Evolutionary conservation across 2,797 vertebrate species (phyloP).

Genomic region (Psittacula derbiana): DNA sequence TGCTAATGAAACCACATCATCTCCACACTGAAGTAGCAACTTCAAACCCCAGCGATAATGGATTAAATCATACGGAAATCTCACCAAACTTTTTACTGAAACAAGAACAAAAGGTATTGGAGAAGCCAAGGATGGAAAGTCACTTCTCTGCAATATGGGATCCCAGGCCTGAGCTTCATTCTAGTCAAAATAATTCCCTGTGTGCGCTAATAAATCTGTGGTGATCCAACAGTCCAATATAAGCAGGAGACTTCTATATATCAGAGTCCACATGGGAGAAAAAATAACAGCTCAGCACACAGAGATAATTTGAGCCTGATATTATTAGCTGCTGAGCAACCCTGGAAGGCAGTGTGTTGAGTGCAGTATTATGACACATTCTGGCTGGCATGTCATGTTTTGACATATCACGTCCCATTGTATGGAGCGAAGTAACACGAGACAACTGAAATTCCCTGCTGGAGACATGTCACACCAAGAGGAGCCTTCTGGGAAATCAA

Average conservation of each 20-base stretch:
- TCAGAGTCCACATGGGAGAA: background rate
- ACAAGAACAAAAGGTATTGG: background rate
- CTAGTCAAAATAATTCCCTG: background rate
- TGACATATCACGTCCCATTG: conserved; percentile 35
- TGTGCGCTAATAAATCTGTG: conserved; percentile 1
- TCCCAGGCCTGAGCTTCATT: background rate
- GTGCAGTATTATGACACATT: conserved; percentile 26
- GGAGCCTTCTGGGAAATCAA: conserved; percentile 60
- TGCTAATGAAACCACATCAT: background rate
- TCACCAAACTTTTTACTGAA: background rate
- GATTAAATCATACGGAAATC: background rate
- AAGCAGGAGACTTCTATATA: background rate
- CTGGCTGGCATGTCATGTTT: conserved; percentile 49
- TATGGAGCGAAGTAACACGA: background rate
- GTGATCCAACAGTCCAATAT: background rate
- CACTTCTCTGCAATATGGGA: background rate
- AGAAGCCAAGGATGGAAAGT: background rate
- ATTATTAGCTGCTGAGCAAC: conserved; percentile 41
- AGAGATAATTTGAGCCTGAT: conserved; percentile 39
- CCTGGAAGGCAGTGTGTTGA: conserved; percentile 25
- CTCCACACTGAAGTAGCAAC: background rate
- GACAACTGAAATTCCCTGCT: background rate
- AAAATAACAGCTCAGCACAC: conserved; percentile 15
- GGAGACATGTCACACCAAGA: background rate
- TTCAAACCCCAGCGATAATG: background rate